Evolutionary conservation across 2,113 vertebrate species (phyloP), one percentile per base, ranked within the genome.

Genomic region (Brachionichthys hirsutus): DNA sequence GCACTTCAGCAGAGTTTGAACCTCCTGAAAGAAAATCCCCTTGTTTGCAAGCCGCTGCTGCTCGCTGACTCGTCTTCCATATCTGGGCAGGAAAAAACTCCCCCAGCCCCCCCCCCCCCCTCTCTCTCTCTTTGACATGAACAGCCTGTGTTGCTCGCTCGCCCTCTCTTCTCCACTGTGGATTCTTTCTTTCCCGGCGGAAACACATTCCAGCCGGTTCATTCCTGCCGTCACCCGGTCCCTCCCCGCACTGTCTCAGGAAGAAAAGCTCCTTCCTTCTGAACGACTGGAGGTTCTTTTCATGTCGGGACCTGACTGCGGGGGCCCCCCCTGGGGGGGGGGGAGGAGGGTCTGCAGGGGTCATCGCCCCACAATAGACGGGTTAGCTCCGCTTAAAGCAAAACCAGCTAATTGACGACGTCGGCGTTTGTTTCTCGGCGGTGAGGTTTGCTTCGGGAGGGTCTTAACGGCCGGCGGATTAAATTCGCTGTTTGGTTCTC

Each of bases 181-280:
- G 50, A 60, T 46, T 52, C 62, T 72, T 44, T 69, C 67, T 70
- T n/a, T 59, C 38, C 59, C 5, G 12, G 45, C 34, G 53, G 85
- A 87, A 84, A 71, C 72, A 0, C 83, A 86, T 88, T 88, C 88
- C 84, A 72, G 56, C 49, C 43, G 43, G 48, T 73, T 67, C 67
- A 74, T 24, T 67, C 75, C 72, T 54, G 69, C 45, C 24, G 24
- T 30, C 24, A 30, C 24, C 24, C 24, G 24, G 24, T 6, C 24
- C 47, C 56, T 17, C 40, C 16, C 45, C 40, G 22, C 4, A 13
- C 46, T 9, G 12, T 46, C 54, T 45, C 1, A 17, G 40, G 64
- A 42, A 77, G 67, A 55, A 75, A 71, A 52, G 55, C 67, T 69
- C n/a, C 52, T 61, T 30, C 24, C 61, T 62, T 48, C 44, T 7